Percentiles rank a stretch among this genome's conserved stretches.
phyloP scores from a whole-genome alignment of 2,113 vertebrate species.

The Lichenostomus cassidix region DNA sequence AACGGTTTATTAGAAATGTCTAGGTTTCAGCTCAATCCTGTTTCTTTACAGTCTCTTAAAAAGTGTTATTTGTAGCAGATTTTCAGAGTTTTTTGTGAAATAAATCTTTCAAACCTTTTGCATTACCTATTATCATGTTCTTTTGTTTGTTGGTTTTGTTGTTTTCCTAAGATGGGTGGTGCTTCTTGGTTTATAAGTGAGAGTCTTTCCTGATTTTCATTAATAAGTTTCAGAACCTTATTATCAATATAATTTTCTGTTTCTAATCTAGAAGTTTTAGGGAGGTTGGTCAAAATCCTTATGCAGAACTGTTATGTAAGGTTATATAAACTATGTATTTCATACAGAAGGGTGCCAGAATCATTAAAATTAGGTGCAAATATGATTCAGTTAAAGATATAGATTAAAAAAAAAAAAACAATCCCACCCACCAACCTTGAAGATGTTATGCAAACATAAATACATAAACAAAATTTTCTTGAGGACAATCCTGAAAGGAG shows the following conservation, averaged over 20 bases:
- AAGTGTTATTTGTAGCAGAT: neutral
- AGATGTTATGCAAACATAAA: neutral
- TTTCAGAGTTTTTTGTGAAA: neutral
- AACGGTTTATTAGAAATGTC: neutral
- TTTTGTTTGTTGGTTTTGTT: neutral
- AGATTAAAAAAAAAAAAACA: neutral
- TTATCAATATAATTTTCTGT: neutral
- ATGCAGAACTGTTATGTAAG: neutral
- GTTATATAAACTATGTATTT: neutral
- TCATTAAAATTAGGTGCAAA: neutral
- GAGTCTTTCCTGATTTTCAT: neutral
- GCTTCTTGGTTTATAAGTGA: neutral
- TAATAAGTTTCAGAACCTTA: neutral
- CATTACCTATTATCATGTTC: neutral
- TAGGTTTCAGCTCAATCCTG: neutral
- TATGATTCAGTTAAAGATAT: neutral
- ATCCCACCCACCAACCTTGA: fast-evolving
- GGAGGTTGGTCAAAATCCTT: neutral
- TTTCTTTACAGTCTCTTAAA: neutral
- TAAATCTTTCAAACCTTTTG: neutral
- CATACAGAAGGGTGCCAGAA: neutral
- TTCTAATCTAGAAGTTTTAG: neutral
- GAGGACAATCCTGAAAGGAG: neutral
- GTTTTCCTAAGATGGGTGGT: neutral
- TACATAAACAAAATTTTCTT: neutral